phyloP scores from a whole-genome alignment of 2,797 vertebrate genomes.

The Thaleichthys pacificus region DNA sequence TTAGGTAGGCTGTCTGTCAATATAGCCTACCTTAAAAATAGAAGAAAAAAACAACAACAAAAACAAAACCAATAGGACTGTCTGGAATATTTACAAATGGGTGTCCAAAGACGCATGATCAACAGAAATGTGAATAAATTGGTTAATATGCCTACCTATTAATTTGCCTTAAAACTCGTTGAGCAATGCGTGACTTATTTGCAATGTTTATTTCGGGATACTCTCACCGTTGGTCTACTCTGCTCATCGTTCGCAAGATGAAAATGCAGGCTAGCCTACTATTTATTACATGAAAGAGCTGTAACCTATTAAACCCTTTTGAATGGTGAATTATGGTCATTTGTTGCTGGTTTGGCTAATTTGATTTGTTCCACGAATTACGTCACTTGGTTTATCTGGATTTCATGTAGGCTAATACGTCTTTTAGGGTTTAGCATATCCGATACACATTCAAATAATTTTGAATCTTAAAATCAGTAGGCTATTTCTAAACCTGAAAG shows the following conservation, averaged over 20 bases:
- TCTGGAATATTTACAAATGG: conserved; percentile 14
- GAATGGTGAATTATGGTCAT: conserved; percentile 38
- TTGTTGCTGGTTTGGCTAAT: conserved; percentile 46
- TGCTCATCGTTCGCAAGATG: background rate
- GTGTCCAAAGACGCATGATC: conserved; percentile 19
- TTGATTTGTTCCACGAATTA: conserved; percentile 55
- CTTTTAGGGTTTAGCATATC: conserved; percentile 13
- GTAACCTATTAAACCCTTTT: conserved; percentile 35
- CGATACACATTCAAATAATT: conserved; percentile 18
- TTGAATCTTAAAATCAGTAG: conserved; percentile 22
- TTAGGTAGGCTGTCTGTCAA: no score
- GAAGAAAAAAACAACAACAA: background rate
- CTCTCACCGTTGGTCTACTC: background rate
- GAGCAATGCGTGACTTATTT: conserved; percentile 15
- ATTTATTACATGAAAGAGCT: conserved; percentile 25
- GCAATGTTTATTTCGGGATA: conserved; percentile 23
- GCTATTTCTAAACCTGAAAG: conserved; percentile 21
- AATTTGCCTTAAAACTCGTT: conserved; percentile 20
- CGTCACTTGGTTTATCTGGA: conserved; percentile 41
- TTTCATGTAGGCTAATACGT: conserved; percentile 26
- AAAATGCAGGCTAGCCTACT: conserved; percentile 16
- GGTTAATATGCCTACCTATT: conserved; percentile 24
- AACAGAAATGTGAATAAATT: conserved; percentile 12
- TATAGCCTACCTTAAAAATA: background rate
- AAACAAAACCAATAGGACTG: conserved; percentile 17